Base-by-base conservation (phyloP, 2,797 vertebrate genomes). In the Danio choprae region DNA sequence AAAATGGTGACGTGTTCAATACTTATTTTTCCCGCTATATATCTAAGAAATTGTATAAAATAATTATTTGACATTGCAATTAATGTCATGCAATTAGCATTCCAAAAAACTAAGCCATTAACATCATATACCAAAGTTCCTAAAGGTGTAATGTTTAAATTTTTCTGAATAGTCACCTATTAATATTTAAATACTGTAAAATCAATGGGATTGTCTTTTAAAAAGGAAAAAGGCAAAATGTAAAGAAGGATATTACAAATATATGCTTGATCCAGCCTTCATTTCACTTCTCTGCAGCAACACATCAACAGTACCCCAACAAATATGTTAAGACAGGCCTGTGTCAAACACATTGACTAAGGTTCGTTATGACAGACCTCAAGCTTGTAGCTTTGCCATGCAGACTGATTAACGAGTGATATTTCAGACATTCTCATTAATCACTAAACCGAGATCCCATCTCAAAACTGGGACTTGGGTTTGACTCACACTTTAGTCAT, bases 201-300 rank as follows among this genome's bases (percentile, higher is more conserved):
- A n/a, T 44, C 58, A 67, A 67, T 67, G 40, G 15, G 6, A 13
- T 55, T 56, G 53, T 55, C 62, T 56, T 44, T 22, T 11, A 53
- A 65, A 65, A 44, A 22, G 22, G 22, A 58, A 59, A 77, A 20
- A 55, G 76, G 11, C 83, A 79, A 77, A 73, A 12, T 67, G 36
- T 11, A 69, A 58, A 72, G 13, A n/a, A 67, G 6, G 53, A 79
- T 20, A 62, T 48, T 43, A 56, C 62, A 41, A 59, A 62, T 40
- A 69, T 59, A 40, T 53, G 12, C 11, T 53, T 59, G 20, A 43
- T 12, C 22, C 65, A 22, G 51, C 7, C 70, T 70, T 58, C 75
- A 22, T n/a, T 73, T 41, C 1, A 63, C n/a, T 60, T 77, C 44
- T 59, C 13, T 7, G 60, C 18, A 43, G 36, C 22, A 59, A 48